Percentiles rank a stretch among this genome's conserved stretches.
Conservation (phyloP, 1,140 invertebrate species). For the Drosophila kepulauana region DNA sequence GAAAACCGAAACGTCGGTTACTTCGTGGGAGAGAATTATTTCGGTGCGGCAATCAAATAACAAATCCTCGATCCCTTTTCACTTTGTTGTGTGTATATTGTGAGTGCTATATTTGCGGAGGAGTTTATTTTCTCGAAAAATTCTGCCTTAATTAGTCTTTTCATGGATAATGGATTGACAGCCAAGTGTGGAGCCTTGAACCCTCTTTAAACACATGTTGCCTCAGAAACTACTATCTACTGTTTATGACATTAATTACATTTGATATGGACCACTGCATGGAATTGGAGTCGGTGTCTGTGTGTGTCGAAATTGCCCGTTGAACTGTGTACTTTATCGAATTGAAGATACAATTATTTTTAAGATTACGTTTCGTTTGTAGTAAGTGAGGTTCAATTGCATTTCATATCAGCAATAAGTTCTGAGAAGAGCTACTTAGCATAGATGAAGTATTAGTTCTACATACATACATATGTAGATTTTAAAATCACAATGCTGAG, state of each 20-base stretch:
- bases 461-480: too few relatives aligned
- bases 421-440: too few relatives aligned
- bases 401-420: too few relatives aligned
- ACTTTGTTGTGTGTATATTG: constrained; percentile 43
- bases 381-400: too few relatives aligned
- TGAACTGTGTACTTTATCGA: not conserved
- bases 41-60: constrained; percentile 51
- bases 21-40: constrained; percentile 70
- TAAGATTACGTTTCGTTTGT: not conserved
- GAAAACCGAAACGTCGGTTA: constrained; percentile 33
- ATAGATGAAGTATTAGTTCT: too few relatives aligned
- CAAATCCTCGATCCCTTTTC: constrained; percentile 32
- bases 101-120: constrained; percentile 52
- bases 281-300: not conserved
- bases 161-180: constrained; percentile 67
- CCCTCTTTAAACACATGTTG: constrained; percentile 82
- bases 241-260: constrained; percentile 20
- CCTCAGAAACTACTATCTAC: constrained; percentile 41
- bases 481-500: too few relatives aligned
- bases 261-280: constrained; percentile 45
- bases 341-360: not conserved
- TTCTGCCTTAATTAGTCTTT: constrained; percentile 70
- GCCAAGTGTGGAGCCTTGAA: constrained; percentile 57
- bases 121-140: constrained; percentile 47
- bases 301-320: not conserved